Evolutionary conservation across 53 echinoderm and acorn worm species (phyloP).

Genomic region (Stichopus horrens): DNA sequence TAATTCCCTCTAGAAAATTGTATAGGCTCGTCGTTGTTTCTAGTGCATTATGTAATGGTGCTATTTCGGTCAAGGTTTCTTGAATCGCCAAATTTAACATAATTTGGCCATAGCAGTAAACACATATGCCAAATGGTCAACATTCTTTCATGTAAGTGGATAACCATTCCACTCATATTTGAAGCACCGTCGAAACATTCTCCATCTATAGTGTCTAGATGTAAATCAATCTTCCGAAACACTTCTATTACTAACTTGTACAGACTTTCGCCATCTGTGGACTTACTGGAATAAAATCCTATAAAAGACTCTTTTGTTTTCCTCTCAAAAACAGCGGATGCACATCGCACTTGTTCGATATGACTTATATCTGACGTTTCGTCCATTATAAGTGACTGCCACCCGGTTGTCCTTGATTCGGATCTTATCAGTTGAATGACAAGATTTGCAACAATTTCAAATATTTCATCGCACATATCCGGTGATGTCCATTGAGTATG

Average conservation of each 20-base stretch:
- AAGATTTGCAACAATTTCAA: conserved; percentile 30
- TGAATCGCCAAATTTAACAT: conserved; percentile 15
- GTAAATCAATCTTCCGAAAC: not conserved
- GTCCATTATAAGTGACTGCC: conserved; percentile 28
- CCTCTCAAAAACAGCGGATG: not conserved
- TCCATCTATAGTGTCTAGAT: conserved; percentile 19
- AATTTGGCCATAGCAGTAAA: conserved; percentile 24
- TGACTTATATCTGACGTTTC: conserved; percentile 33
- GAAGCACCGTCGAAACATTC: conserved; percentile 37
- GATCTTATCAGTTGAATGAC: conserved; percentile 21
- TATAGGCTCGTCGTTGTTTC: conserved; percentile 16
- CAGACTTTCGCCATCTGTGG: conserved; percentile 18
- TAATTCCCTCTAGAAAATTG: conserved; percentile 33
- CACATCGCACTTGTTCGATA: conserved; percentile 9
- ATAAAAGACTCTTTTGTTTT: conserved; percentile 5
- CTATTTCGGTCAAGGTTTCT: conserved; percentile 23
- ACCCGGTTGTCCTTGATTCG: not conserved
- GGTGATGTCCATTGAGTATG: conserved; percentile 46
- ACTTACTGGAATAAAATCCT: conserved; percentile 10
- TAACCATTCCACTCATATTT: conserved; percentile 34
- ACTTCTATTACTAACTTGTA: conserved; percentile 7
- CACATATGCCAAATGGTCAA: conserved; percentile 29
- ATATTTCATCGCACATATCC: conserved; percentile 26
- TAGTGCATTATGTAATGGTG: conserved; percentile 24
- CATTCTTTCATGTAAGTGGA: conserved; percentile 24